Percentiles rank a stretch among this genome's conserved stretches.
phyloP scores from a whole-genome alignment of 2,888 invertebrate species.

The Galerucella pusilla region DNA sequence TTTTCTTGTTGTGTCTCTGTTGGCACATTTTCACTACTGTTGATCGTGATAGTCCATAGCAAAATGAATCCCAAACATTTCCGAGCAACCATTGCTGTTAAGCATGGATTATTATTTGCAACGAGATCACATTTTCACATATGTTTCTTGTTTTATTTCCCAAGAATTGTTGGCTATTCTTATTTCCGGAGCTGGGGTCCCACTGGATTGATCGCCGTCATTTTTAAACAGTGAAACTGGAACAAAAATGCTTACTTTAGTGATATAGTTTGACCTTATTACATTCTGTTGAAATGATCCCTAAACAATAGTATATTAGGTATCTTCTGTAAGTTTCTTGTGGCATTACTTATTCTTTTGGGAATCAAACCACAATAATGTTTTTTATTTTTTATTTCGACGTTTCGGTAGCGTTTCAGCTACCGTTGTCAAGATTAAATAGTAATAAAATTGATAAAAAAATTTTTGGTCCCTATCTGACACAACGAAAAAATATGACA shows the following conservation, averaged over 20 bases:
- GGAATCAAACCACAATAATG: too few relatives aligned
- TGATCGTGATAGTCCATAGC: conserved; percentile 11
- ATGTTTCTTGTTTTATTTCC: background rate
- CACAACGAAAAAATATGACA: too few relatives aligned
- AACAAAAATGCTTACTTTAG: background rate
- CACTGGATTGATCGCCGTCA: background rate
- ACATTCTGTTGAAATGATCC: too few relatives aligned
- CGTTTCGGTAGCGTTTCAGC: too few relatives aligned
- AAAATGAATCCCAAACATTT: conserved; percentile 15
- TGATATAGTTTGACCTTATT: background rate
- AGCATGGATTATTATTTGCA: background rate
- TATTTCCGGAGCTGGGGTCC: background rate
- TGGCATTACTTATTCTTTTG: too few relatives aligned
- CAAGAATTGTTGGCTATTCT: background rate
- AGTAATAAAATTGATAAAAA: too few relatives aligned
- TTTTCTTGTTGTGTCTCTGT: conserved; percentile 20
- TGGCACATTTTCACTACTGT: conserved; percentile 6
- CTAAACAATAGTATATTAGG: too few relatives aligned
- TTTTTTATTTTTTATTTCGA: too few relatives aligned
- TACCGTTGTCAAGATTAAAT: too few relatives aligned
- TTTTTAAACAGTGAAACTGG: background rate
- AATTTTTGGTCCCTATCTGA: too few relatives aligned
- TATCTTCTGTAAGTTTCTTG: too few relatives aligned
- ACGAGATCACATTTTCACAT: conserved; percentile 14
- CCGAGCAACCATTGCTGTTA: conserved; percentile 17